Conservation (phyloP, 2,888 invertebrate genomes). For the Catonia carolina region DNA sequence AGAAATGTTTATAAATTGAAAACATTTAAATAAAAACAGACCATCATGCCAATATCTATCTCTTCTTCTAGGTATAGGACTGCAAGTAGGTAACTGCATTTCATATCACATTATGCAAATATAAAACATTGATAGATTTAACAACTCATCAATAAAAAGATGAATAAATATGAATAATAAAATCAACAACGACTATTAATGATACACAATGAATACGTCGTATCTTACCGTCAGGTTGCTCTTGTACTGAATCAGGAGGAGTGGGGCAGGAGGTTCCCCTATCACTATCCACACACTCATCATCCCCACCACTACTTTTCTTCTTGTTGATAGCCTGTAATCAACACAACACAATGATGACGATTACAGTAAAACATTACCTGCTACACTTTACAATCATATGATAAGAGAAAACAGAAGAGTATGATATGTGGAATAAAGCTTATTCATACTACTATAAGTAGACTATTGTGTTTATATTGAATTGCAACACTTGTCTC, state of each 20-base stretch:
- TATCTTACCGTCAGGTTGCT: not conserved
- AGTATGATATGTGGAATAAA: too few relatives aligned
- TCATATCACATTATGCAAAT: too few relatives aligned
- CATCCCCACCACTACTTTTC: slow-evolving; percentile 43
- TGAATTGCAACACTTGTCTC: too few relatives aligned
- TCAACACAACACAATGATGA: slow-evolving; percentile 15
- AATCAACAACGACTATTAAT: not conserved
- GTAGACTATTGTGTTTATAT: too few relatives aligned
- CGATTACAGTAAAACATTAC: too few relatives aligned
- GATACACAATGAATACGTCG: not conserved
- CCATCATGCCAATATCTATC: slow-evolving; percentile 11
- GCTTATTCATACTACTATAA: too few relatives aligned
- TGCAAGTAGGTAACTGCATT: not conserved
- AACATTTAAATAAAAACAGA: not conserved
- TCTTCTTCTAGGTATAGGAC: not conserved
- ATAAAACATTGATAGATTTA: too few relatives aligned
- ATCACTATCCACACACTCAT: slow-evolving; percentile 37
- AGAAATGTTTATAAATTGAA: too few relatives aligned
- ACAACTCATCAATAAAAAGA: too few relatives aligned
- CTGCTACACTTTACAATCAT: too few relatives aligned
- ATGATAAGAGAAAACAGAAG: too few relatives aligned
- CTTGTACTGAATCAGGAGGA: slow-evolving; percentile 43
- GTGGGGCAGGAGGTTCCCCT: slow-evolving; percentile 44
- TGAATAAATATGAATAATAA: not conserved
- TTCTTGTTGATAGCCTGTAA: slow-evolving; percentile 45